These are phyloP conservation scores for Odontothrips loti DNA, from an alignment of 2,888 invertebrate genomes.

Conservation along the genomic window DNA sequence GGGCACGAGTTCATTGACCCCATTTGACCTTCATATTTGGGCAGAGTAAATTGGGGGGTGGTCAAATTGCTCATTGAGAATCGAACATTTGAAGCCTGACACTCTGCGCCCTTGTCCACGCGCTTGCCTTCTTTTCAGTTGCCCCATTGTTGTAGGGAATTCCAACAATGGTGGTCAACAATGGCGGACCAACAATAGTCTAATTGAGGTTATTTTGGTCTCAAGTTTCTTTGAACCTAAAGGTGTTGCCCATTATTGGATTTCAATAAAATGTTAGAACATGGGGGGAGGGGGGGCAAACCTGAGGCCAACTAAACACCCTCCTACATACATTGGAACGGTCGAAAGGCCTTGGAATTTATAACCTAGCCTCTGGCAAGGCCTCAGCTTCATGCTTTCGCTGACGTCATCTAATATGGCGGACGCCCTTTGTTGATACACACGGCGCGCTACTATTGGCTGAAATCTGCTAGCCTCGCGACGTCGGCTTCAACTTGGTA, in stretches of 20 bases:
- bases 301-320: too few relatives aligned
- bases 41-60: too few relatives aligned
- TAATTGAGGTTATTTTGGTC: background rate
- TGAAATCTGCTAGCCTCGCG: slow-evolving; percentile 37
- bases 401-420: slow-evolving; percentile 49
- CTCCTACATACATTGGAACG: too few relatives aligned
- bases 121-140: too few relatives aligned
- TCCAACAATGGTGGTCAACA: slow-evolving; percentile 5
- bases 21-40: background rate
- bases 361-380: slow-evolving; percentile 38
- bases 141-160: background rate
- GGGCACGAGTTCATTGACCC: background rate
- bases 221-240: too few relatives aligned
- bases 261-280: too few relatives aligned
- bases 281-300: too few relatives aligned
- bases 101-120: too few relatives aligned
- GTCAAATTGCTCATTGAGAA: too few relatives aligned
- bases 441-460: slow-evolving; percentile 47
- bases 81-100: too few relatives aligned
- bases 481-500: slow-evolving; percentile 60
- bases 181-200: background rate
- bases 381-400: slow-evolving; percentile 32
- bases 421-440: slow-evolving; percentile 45
- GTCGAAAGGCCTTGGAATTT: slow-evolving; percentile 40
- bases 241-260: too few relatives aligned